phyloP scores from a whole-genome alignment of 2,888 invertebrate genomes.

The Campoletis raptor region DNA sequence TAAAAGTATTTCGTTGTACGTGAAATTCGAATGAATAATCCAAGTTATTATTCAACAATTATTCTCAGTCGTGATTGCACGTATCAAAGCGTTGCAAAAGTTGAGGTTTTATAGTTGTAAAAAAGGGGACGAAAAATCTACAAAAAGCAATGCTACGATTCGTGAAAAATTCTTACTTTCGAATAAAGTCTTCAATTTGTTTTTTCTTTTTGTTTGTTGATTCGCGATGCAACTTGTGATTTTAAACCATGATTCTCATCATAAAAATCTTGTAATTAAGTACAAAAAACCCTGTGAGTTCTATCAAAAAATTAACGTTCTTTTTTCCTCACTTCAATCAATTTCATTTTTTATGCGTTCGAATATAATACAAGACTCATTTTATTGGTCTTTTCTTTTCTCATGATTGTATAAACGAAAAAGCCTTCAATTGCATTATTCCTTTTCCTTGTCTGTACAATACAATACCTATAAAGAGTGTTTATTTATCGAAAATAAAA shows the following conservation, averaged over 20 bases:
- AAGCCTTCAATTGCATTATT: constrained; percentile 66
- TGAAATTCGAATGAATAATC: constrained; percentile 36
- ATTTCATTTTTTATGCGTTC: constrained; percentile 45
- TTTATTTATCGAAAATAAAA: constrained; percentile 79
- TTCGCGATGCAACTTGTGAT: constrained; percentile 63
- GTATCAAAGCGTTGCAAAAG: constrained; percentile 56
- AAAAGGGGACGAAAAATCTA: constrained; percentile 31
- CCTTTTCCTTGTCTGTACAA: constrained; percentile 64
- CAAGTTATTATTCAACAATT: constrained; percentile 45
- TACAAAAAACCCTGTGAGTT: constrained; percentile 78
- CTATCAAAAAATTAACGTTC: constrained; percentile 71
- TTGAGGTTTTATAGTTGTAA: constrained; percentile 51
- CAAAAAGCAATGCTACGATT: constrained; percentile 50
- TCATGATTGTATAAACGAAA: constrained; percentile 55
- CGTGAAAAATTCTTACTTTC: constrained; percentile 38
- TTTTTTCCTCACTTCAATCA: constrained; percentile 71
- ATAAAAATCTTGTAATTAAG: constrained; percentile 64
- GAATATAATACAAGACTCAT: constrained; percentile 57
- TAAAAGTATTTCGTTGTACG: constrained; percentile 58
- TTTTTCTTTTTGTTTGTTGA: background rate
- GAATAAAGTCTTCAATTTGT: constrained; percentile 33
- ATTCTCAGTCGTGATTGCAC: constrained; percentile 58
- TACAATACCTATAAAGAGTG: constrained; percentile 77
- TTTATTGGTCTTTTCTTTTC: background rate
- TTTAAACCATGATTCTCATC: constrained; percentile 62